These are phyloP conservation scores for Epinephelus fuscoguttatus DNA, from an alignment of 2,113 vertebrate genomes.

Conservation along the genomic window DNA sequence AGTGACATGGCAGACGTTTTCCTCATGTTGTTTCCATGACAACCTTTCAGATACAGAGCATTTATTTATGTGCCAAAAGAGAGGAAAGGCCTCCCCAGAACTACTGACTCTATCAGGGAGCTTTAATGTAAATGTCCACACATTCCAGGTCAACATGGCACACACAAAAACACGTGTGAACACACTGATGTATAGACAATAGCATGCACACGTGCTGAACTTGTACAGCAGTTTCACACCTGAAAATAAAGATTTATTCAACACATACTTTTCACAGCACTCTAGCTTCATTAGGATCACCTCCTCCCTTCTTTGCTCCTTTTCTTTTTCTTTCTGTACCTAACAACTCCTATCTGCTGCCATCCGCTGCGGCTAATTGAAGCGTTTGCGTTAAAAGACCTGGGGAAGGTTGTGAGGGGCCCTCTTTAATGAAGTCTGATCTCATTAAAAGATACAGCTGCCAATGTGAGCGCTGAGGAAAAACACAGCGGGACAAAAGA, in stretches of 20 bases:
- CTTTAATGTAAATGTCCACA: background rate
- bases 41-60: constrained; percentile 62
- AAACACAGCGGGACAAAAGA: constrained; percentile 70
- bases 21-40: constrained; percentile 69
- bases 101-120: background rate
- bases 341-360: constrained; percentile 38
- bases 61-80: constrained; percentile 53
- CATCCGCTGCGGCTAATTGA: constrained; percentile 74
- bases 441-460: constrained; percentile 91
- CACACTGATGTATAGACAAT: background rate
- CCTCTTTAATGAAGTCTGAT: constrained; percentile 87
- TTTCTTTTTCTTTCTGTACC: constrained; percentile 16
- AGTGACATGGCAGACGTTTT: constrained; percentile 64
- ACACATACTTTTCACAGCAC: constrained; percentile 36
- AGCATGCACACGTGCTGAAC: background rate
- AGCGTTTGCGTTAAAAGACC: constrained; percentile 75
- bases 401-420: constrained; percentile 67
- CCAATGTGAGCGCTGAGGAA: constrained; percentile 49
- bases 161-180: background rate
- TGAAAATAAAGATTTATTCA: constrained; percentile 14
- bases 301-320: constrained; percentile 43
- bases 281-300: constrained; percentile 69
- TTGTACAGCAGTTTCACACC: background rate
- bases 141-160: background rate
- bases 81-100: constrained; percentile 22